Evolutionary conservation across 2,888 invertebrate species (phyloP), one percentile per base, ranked within the genome.

Genomic region (Caradrina kadenii): DNA sequence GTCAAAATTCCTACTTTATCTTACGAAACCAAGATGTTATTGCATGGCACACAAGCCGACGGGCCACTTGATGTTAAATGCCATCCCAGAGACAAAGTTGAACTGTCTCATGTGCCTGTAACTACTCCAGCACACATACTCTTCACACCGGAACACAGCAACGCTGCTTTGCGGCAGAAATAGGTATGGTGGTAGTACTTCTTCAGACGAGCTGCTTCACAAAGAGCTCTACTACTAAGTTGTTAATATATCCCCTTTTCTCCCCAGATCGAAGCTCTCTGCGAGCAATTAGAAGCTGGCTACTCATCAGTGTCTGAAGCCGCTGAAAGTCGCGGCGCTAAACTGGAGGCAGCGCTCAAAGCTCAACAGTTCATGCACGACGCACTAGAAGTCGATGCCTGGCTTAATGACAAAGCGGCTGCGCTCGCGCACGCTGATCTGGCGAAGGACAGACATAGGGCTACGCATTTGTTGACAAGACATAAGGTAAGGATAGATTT

Each of bases 301-400:
- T 99, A 99, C 98, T 93, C 96, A 15, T 97, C 97, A 62, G 96
- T 99, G 13, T 96, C 97, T 49, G 96, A 96, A 22, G 97, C 97
- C 76, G 97, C 98, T 0, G 96, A 96, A 39, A 97, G 97, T 77
- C 96, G 99, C 55, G 97, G 97, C 35, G 97, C 97, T 49, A 97
- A 98, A 74, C 96, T 99, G 70, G 99, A 99, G 82, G 96, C 98
- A 76, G 98, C 98, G 0, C 95, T 99, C 66, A 97, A 97, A 88
- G 98, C 98, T 13, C 99, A 99, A 92, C 98, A 99, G 96, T 99
- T 98, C 95, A 97, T 98, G 93, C 98, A 98, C 88, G 99, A 99
- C 90, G 98, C 98, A 15, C 97, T 97, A 56, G 99, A 99, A 93
- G 98, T 99, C 76, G 99, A 99, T 93, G 97, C 98, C 35, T 99